These are phyloP conservation scores for Odontothrips loti DNA, from an alignment of 2,888 invertebrate genomes.

Conservation along the genomic window DNA sequence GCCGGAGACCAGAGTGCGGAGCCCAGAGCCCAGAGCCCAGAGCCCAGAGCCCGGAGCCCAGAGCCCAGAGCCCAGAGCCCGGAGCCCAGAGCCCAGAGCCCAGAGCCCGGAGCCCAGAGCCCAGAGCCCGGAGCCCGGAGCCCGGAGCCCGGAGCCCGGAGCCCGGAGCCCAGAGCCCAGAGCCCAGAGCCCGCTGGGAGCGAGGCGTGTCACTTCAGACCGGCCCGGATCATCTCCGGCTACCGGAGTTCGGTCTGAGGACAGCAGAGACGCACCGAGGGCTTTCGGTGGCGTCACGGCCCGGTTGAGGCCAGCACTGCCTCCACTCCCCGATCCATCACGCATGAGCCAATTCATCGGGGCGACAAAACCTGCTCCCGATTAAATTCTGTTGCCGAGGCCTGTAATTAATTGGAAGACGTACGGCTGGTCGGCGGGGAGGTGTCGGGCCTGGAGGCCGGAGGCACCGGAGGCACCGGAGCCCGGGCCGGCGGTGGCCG, in stretches of 20 bases:
- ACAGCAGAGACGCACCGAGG: too few species aligned
- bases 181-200: too few species aligned
- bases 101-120: too few species aligned
- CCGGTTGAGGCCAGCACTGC: not conserved
- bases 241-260: not conserved
- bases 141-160: too few species aligned
- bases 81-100: too few species aligned
- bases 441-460: not conserved
- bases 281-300: too few species aligned
- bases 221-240: not conserved
- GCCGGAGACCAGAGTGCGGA: too few species aligned
- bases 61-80: too few species aligned
- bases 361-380: conserved; percentile 25
- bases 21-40: too few species aligned
- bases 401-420: conserved; percentile 21
- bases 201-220: not conserved
- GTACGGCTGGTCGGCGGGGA: not conserved
- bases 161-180: too few species aligned
- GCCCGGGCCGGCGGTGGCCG: not conserved
- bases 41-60: too few species aligned
- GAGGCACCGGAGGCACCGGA: not conserved
- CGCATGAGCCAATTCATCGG: conserved; percentile 18
- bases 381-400: not conserved
- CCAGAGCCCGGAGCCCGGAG: too few species aligned
- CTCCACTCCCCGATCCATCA: not conserved